Conservation (phyloP, 2,888 invertebrate species). For the Brachycybe producta region DNA sequence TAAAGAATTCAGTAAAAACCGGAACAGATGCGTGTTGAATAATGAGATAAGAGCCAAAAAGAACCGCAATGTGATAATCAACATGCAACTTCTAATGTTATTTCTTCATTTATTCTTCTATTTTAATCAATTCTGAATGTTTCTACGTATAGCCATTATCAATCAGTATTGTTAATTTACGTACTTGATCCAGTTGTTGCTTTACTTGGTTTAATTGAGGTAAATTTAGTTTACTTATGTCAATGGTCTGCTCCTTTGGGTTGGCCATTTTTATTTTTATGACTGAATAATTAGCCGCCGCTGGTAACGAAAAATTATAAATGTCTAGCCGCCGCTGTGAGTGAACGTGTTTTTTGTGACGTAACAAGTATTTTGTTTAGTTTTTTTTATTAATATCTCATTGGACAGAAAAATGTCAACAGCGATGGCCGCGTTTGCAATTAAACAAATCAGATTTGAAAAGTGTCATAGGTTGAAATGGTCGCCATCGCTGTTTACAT, state of each 20-base stretch:
- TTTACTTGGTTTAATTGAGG: conserved; percentile 71
- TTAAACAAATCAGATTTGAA: no score
- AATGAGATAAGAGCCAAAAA: neutral
- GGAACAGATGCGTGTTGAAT: neutral
- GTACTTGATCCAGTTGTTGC: conserved; percentile 73
- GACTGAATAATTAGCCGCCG: neutral
- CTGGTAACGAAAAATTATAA: neutral
- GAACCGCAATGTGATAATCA: neutral
- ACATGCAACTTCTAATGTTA: neutral
- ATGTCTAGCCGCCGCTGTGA: no score
- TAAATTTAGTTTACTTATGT: conserved; percentile 62
- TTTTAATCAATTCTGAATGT: no score
- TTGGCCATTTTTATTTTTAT: conserved; percentile 17
- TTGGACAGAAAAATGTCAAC: no score
- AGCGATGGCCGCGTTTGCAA: no score
- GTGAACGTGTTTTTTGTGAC: no score
- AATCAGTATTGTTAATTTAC: no score
- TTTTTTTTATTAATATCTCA: no score
- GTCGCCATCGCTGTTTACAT: no score
- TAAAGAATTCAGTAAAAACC: conserved; percentile 5
- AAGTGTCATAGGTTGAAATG: no score
- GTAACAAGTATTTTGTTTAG: no score
- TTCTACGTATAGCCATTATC: no score
- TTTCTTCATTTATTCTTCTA: neutral
- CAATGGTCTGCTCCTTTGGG: conserved; percentile 49